Percentiles rank a stretch among this genome's conserved stretches.
These are phyloP conservation scores for Glaucidium brasilianum DNA, from an alignment of 2,113 vertebrate genomes.

Conservation along the genomic window DNA sequence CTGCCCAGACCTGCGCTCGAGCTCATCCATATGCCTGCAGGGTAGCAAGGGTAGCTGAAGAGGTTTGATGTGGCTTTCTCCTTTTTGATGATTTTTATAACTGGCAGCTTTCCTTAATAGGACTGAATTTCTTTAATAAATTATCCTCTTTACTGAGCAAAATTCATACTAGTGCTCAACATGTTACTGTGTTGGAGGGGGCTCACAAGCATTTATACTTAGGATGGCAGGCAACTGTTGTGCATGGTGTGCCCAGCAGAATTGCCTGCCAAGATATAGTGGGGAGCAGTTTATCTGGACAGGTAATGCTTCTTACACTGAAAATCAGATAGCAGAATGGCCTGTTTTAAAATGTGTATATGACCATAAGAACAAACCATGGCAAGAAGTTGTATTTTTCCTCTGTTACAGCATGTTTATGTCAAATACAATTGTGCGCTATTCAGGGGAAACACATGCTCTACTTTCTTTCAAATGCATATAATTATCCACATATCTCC, in stretches of 20 bases:
- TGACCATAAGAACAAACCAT: fast-evolving
- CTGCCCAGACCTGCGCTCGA: background rate
- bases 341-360: background rate
- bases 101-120: background rate
- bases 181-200: background rate
- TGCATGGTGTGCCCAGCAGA: background rate
- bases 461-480: background rate
- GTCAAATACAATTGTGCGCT: background rate
- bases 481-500: fast-evolving
- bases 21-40: background rate
- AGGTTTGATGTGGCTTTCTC: background rate
- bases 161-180: background rate
- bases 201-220: background rate
- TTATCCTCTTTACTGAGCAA: background rate
- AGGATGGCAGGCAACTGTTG: background rate
- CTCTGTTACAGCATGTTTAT: background rate
- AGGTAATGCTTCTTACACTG: background rate
- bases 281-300: background rate
- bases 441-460: background rate
- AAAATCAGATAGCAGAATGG: background rate
- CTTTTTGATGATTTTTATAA: background rate
- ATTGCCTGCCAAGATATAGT: background rate
- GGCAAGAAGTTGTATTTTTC: background rate
- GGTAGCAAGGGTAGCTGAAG: background rate
- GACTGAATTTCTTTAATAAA: background rate